Percentiles rank a stretch among this genome's conserved stretches.
phyloP scores from a whole-genome alignment of 2,797 vertebrate genomes.

The Amblyopsis hoosieri region DNA sequence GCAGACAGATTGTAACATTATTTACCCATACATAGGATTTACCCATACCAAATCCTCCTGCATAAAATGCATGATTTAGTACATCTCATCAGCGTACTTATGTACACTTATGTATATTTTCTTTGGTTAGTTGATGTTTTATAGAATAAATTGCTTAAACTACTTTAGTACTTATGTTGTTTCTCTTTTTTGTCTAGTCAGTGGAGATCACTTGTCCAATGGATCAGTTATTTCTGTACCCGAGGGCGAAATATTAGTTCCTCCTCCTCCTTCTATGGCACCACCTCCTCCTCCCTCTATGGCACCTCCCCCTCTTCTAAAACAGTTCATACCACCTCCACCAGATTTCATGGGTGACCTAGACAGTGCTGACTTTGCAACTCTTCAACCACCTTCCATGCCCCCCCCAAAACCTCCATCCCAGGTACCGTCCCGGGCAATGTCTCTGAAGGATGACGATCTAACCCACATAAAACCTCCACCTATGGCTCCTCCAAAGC shows the following conservation, averaged over 20 bases:
- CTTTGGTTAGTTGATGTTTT: too few species aligned
- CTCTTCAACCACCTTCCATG: slow-evolving; percentile 55
- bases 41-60: too few species aligned
- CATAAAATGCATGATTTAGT: too few species aligned
- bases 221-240: slow-evolving; percentile 55
- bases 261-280: slow-evolving; percentile 73
- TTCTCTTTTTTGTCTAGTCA: slow-evolving; percentile 45
- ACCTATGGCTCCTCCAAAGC: slow-evolving; percentile 73
- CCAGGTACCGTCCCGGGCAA: slow-evolving; percentile 1
- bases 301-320: slow-evolving; percentile 34
- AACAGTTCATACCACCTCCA: slow-evolving; percentile 55
- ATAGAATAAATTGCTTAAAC: too few species aligned
- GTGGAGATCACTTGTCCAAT: slow-evolving; percentile 47
- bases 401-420: slow-evolving; percentile 56
- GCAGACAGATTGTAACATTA: too few species aligned
- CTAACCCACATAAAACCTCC: slow-evolving; percentile 63
- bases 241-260: slow-evolving; percentile 70
- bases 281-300: slow-evolving; percentile 63
- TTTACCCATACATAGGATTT: too few species aligned
- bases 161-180: background rate
- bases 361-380: slow-evolving; percentile 31
- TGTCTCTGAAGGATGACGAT: slow-evolving; percentile 39
- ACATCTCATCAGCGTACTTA: too few species aligned
- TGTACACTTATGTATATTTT: too few species aligned
- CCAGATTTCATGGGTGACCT: slow-evolving; percentile 63